Evolutionary conservation across 2,888 invertebrate species (phyloP), one percentile per base, ranked within the genome.

Genomic region (Notodonta ziczac): DNA sequence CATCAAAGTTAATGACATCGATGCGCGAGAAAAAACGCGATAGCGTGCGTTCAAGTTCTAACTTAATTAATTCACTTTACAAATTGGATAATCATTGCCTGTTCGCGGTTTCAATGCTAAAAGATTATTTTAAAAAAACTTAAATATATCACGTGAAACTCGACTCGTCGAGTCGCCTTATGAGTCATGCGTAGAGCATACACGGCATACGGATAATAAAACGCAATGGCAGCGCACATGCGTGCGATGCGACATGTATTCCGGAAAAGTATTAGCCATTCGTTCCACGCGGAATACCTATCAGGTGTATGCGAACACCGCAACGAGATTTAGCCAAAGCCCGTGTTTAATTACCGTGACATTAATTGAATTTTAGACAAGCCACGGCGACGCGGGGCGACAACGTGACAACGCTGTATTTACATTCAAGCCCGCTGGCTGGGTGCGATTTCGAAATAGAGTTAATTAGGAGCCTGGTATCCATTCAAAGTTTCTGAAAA

Each of bases 341-440:
- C 68, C 63, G 59, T 42, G 69, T 74, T 78, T 78, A 78, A 80
- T 77, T 74, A 77, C 68, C 79, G 73, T 67, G 74, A 73, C 71
- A 72, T 63, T 70, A 77, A 80, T 79, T 74, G 73, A 73, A 77
- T 80, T 80, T 77, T 71, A 73, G 75, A 72, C 77, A 73, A 67
- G 62, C 63, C 56, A 61, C 59, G 62, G 65, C 65, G 69, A 66
- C 39, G 60, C 54, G 56, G 58, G 52, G 59, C 56, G 64, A 70
- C 69, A 67, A 69, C 65, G 63, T 56, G 70, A 61, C 65, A 64
- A 66, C 65, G 66, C 62, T 55, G 65, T 65, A 65, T 63, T 64
- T 58, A 55, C 46, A 51, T 50, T 63, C 24, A 40, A 42, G n/a
- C 4, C 42, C 24, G 24, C 24, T 24, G 16, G 14, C 48, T 42